Evolutionary conservation across 1,140 invertebrate genomes (phyloP), one percentile per base, ranked within the genome.

Genomic region (Aphis craccivora): DNA sequence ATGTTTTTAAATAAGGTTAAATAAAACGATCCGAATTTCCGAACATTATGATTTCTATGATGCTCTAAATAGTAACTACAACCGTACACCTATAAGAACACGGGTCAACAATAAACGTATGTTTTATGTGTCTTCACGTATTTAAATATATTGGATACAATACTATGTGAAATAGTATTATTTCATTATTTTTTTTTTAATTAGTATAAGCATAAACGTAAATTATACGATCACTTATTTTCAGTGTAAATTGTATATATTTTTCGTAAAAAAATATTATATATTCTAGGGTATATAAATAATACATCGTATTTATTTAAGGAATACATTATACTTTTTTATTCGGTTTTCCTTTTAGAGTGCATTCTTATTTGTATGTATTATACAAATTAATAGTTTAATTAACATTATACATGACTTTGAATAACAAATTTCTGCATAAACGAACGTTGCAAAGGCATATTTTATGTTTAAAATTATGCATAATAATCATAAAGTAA

Each of bases 331-430:
- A 35, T 81, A 81, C 1, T 7, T 6, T 81, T 35, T 37, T 81
- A 81, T 37, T 67, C n/a, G 9, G 60, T 67, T n/a, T 67, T 76
- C 30, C 30, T 76, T 76, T 76, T 76, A 18, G 14, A 11, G 14
- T 20, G 5, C 5, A n/a, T 14, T 22, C 53, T 53, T 76, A 6
- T 76, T 76, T 76, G 6, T 76, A 76, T 18, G 30, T 76, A 76
- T 60, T n/a, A 18, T 76, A 76, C n/a, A n/a, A n/a, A 76, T 76
- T 76, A n/a, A 76, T 76, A 76, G 60, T 76, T 76, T 76, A 76
- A 76, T 76, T n/a, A 76, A n/a, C 14, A 35, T n/a, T 23, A 20
- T 83, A 83, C 6, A 83, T 37, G 37, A 83, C 35, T 83, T 83
- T 37, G 18, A 83, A 35, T 37, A 83, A 83, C 20, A 83, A 2